Evolutionary conservation across 2,113 vertebrate species (phyloP).

Genomic region (Physeter macrocephalus): DNA sequence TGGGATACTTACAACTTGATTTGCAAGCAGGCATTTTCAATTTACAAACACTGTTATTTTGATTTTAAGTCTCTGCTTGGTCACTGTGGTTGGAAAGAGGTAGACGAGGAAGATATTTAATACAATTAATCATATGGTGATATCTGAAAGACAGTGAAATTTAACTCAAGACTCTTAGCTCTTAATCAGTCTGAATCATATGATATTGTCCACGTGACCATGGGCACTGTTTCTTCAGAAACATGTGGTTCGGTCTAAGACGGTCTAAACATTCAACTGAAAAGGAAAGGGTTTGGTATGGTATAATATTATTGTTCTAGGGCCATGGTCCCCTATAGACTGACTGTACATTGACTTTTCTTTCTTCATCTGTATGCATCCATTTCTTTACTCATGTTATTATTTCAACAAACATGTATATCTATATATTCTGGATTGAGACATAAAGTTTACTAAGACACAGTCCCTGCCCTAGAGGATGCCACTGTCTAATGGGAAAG

Average conservation of each 20-base stretch:
- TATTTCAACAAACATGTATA: background rate
- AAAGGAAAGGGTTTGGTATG: background rate
- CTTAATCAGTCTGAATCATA: background rate
- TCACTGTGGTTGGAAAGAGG: background rate
- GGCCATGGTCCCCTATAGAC: background rate
- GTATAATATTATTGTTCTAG: background rate
- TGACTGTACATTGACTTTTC: background rate
- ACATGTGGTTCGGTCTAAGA: background rate
- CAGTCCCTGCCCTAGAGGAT: conserved; percentile 12
- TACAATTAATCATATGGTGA: background rate
- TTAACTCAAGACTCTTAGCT: background rate
- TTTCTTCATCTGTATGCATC: background rate
- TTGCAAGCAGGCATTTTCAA: background rate
- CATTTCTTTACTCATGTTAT: background rate
- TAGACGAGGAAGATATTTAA: background rate
- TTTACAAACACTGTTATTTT: background rate
- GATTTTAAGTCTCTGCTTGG: background rate
- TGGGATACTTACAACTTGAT: background rate
- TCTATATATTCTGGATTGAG: conserved; percentile 3
- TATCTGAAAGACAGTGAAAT: background rate
- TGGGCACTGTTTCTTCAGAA: background rate
- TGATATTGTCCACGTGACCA: background rate
- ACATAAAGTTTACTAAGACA: conserved; percentile 35
- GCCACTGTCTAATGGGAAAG: background rate
- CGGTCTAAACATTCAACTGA: background rate